Evolutionary conservation across 2,113 vertebrate species (phyloP), one percentile per base, ranked within the genome.

Genomic region (Donacobius atricapilla): DNA sequence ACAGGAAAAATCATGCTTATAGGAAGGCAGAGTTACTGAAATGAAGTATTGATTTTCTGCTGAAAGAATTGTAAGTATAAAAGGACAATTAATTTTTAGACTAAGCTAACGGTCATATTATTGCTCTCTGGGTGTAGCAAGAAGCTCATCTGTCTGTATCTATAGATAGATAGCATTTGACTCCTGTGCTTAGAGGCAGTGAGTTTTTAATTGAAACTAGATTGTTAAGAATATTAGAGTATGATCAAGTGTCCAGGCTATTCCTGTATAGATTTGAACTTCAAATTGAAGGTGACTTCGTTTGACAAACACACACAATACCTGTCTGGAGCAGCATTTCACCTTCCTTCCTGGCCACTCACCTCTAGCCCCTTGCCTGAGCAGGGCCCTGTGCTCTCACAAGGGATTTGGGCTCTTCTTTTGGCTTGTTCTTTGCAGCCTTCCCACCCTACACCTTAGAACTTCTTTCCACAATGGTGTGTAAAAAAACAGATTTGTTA

Each of bases 81-180:
- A 96, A 93, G 73, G 68, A 90, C 81, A 90, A 95, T 95, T 95
- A 86, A 89, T 88, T 96, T 95, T 73, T 91, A 63, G 73, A 87
- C 48, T 14, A 77, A 93, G 58, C 47, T 83, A 79, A 80, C 1
- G 0, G 60, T 81, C 37, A 42, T 37, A 81, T 92, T 86, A 94
- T 87, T 84, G 82, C 89, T 91, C 68, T 89, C 77, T 61, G 42
- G 92, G 50, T 50, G 51, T 27, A 79, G 76, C 57, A 82, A 72
- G 77, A 24, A 65, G 23, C 58, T 88, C 72, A 80, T 89, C 86
- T 79, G 71, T 89, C 91, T 87, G 2, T 61, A 82, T 93, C 79
- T 83, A 39, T 82, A 93, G 45, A 39, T 82, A 93, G 45, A 20
- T 14, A 82, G 47, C 73, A 54, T 79, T 81, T 93, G 81, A 72